Evolutionary conservation across 2,113 vertebrate species (phyloP).

Genomic region (Probosciger aterrimus): DNA sequence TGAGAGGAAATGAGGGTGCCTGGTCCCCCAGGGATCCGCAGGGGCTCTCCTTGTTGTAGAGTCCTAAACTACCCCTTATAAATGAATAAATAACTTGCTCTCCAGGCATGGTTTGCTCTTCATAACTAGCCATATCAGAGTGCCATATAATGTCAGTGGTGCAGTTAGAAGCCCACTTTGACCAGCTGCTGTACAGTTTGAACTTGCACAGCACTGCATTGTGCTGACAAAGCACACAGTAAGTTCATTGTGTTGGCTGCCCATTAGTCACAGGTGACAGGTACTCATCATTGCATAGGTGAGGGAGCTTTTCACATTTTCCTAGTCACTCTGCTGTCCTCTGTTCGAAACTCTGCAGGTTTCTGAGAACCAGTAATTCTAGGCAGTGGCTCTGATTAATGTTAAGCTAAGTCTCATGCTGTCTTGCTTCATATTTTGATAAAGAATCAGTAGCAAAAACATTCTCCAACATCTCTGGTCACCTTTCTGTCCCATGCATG

Average conservation of each 20-base stretch:
- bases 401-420: not conserved
- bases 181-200: rapidly evolving
- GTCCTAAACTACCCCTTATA: not conserved
- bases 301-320: not conserved
- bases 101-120: not conserved
- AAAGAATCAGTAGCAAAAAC: not conserved
- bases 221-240: not conserved
- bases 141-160: rapidly evolving
- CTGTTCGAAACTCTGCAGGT: not conserved
- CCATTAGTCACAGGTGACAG: not conserved
- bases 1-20: rapidly evolving
- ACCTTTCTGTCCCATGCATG: not conserved
- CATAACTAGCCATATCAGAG: rapidly evolving
- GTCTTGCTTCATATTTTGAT: not conserved
- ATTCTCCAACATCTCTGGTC: not conserved
- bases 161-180: not conserved
- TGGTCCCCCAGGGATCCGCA: rapidly evolving
- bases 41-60: rapidly evolving
- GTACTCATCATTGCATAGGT: not conserved
- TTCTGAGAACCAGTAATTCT: not conserved
- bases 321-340: not conserved
- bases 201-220: not conserved
- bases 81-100: not conserved
- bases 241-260: rapidly evolving
- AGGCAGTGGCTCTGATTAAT: not conserved